These are phyloP conservation scores for Tenebrio molitor DNA, from an alignment of 1,140 invertebrate species.

Conservation along the genomic window DNA sequence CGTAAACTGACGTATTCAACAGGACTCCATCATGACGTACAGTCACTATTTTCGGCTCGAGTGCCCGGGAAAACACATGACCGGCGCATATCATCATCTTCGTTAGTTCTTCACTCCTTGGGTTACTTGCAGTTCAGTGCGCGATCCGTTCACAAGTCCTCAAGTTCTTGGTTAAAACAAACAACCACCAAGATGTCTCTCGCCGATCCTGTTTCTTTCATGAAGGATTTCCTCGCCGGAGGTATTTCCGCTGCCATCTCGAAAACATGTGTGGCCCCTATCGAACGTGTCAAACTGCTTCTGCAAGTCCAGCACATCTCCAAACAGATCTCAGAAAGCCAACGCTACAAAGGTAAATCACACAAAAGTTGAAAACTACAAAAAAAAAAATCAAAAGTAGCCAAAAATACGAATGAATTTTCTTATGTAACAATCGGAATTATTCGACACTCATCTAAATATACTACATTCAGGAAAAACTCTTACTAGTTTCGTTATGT, in stretches of 20 bases:
- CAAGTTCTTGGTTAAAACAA: not conserved
- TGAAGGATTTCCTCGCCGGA: slow-evolving; percentile 88
- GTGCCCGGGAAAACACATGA: slow-evolving; percentile 48
- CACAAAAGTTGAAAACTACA: not conserved
- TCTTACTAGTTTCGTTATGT: not conserved
- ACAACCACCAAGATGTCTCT: slow-evolving; percentile 54
- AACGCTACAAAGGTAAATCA: slow-evolving; percentile 84
- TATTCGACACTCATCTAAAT: not conserved
- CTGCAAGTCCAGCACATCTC: slow-evolving; percentile 90
- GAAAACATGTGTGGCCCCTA: slow-evolving; percentile 89
- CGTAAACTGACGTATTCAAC: slow-evolving; percentile 22
- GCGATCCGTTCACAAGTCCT: slow-evolving; percentile 37
- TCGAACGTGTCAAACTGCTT: slow-evolving; percentile 92
- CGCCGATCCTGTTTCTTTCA: slow-evolving; percentile 76
- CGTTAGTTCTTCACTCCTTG: slow-evolving; percentile 16
- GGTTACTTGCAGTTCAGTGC: slow-evolving; percentile 39
- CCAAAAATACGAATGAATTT: not conserved
- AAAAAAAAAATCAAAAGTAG: too few relatives aligned
- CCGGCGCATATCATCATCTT: slow-evolving; percentile 1
- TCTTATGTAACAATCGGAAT: not conserved
- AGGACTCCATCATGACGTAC: slow-evolving; percentile 21
- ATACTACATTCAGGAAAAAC: not conserved
- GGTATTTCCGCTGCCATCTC: slow-evolving; percentile 90
- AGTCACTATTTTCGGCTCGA: slow-evolving; percentile 22
- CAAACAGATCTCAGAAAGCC: slow-evolving; percentile 84